Conservation (phyloP, 2,888 invertebrate genomes). For the Brassicogethes aeneus region DNA sequence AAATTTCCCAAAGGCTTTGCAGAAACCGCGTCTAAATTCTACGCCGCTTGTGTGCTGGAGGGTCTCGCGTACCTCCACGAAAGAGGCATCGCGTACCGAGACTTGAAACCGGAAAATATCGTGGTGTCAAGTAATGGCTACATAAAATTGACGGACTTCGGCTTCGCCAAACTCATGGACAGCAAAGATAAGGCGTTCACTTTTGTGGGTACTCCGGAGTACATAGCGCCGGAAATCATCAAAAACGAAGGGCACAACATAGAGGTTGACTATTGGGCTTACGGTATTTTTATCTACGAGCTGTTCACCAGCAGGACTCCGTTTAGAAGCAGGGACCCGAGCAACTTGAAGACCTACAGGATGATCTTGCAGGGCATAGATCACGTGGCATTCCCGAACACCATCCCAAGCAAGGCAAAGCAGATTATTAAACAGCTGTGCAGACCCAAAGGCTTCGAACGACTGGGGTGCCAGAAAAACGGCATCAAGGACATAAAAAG, state of each 20-base stretch:
- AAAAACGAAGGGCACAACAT: slow-evolving; percentile 73
- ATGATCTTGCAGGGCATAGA: slow-evolving; percentile 68
- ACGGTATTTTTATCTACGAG: slow-evolving; percentile 81
- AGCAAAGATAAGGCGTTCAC: slow-evolving; percentile 79
- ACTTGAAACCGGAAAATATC: slow-evolving; percentile 89
- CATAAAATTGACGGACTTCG: slow-evolving; percentile 87
- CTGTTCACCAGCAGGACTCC: slow-evolving; percentile 79
- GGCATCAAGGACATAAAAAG: slow-evolving; percentile 76
- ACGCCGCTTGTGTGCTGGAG: slow-evolving; percentile 83
- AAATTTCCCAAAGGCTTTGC: slow-evolving; percentile 55
- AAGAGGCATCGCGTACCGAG: slow-evolving; percentile 72
- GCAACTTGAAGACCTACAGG: slow-evolving; percentile 88
- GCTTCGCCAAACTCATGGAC: slow-evolving; percentile 75
- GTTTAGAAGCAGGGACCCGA: slow-evolving; percentile 55
- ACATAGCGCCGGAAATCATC: slow-evolving; percentile 81
- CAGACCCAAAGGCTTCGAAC: slow-evolving; percentile 37
- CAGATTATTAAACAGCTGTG: slow-evolving; percentile 76
- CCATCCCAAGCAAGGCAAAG: slow-evolving; percentile 68
- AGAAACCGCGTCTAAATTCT: slow-evolving; percentile 73
- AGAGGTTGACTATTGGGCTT: slow-evolving; percentile 88
- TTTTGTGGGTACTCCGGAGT: slow-evolving; percentile 90
- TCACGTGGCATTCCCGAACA: slow-evolving; percentile 62
- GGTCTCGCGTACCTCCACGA: slow-evolving; percentile 82
- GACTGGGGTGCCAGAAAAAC: slow-evolving; percentile 78
- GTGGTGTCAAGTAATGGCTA: slow-evolving; percentile 77